Evolutionary conservation across 2,113 vertebrate genomes (phyloP), one percentile per base, ranked within the genome.

Genomic region (Rutilus rutilus): DNA sequence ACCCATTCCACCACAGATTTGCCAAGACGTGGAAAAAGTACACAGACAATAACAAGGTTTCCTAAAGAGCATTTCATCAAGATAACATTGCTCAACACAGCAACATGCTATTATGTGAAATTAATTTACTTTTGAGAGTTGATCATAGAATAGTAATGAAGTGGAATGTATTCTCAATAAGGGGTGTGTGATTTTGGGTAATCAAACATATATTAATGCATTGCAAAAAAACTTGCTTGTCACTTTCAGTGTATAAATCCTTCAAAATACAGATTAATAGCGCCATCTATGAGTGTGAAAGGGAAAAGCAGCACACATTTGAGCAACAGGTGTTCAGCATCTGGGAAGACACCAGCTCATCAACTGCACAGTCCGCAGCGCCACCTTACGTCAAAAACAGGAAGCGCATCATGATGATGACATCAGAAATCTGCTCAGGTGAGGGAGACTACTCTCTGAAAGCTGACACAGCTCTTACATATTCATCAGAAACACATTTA

Each of bases 331-430:
- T 73, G 33, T 62, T 33, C 39, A 47, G 17, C 17, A 30, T 2
- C 69, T 12, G 36, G 50, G 2, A 10, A 27, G 5, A 52, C 8
- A n/a, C 23, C 11, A 42, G 21, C 4, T 45, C 8, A 81, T 19
- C 8, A 21, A 27, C 47, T 11, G 27, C 21, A 76, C 27, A 11
- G 33, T 1, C 67, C 65, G 10, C 19, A 57, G 76, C 15, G 82
- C 82, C 86, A 79, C 39, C 86, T 80, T 57, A 11, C 33, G 82
- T 45, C 76, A 33, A 4, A 84, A 59, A 65, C 60, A 52, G 21
- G 27, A 62, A 83, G 33, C 17, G 1, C 42, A 10, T 19, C 11
- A 25, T 19, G 8, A 39, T 23, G 11, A 71, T 7, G 19, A n/a
- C 15, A 59, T 57, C 10, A 4, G 7, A 82, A 57, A 25, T 14